A percentile compares a stretch with the other conserved stretches of the same genome.
Conservation (phyloP, 2,888 invertebrate species). For the Rhingia rostrata region DNA sequence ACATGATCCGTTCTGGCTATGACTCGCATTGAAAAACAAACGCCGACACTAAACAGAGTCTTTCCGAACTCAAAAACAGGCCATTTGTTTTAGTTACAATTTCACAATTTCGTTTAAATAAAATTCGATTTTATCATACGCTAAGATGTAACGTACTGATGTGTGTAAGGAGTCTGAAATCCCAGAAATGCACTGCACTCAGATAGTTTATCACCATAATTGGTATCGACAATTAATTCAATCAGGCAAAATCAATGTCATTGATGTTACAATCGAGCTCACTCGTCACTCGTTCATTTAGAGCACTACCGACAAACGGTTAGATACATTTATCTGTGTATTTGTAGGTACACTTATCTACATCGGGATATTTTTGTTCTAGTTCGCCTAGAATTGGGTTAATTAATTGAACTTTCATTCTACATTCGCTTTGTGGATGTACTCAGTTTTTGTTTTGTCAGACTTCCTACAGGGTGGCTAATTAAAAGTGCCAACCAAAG, state of each 20-base stretch:
- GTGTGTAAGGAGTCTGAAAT: too few relatives aligned
- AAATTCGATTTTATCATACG: too few relatives aligned
- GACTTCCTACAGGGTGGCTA: constrained; percentile 11
- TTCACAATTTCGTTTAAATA: too few relatives aligned
- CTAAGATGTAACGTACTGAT: too few relatives aligned
- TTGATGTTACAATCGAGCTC: not conserved
- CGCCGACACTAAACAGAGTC: too few relatives aligned
- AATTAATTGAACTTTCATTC: constrained; percentile 46
- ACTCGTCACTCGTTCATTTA: not conserved
- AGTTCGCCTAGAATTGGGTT: constrained; percentile 9
- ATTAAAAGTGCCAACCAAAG: constrained; percentile 19
- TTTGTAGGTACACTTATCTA: not conserved
- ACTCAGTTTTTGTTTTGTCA: not conserved
- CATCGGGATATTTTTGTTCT: not conserved
- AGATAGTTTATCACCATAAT: not conserved
- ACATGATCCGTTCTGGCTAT: too few relatives aligned
- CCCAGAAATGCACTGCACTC: not conserved
- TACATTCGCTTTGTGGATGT: not conserved
- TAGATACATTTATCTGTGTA: too few relatives aligned
- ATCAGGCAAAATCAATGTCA: constrained; percentile 5
- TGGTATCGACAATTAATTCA: not conserved
- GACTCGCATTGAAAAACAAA: too few relatives aligned
- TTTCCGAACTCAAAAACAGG: too few relatives aligned
- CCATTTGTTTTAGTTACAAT: too few relatives aligned
- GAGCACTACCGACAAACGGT: too few relatives aligned